Percentiles rank a stretch among this genome's conserved stretches.
phyloP scores from a whole-genome alignment of 2,797 vertebrate genomes.

The Serranus cabrilla region DNA sequence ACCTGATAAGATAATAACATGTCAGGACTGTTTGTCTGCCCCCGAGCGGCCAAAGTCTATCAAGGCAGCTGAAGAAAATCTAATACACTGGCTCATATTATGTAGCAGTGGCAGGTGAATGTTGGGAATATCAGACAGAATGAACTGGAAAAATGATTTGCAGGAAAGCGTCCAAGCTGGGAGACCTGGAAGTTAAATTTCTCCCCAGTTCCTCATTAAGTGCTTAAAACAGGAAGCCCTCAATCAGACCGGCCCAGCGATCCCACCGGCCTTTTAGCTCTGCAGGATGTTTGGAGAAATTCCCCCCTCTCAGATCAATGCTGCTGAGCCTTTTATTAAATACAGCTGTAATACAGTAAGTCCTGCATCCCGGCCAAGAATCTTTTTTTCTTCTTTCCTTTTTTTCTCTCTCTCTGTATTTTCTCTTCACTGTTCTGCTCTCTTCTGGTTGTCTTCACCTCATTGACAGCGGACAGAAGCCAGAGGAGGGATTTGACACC shows the following conservation, averaged over 20 bases:
- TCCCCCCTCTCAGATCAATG: conserved; percentile 81
- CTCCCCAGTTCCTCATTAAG: conserved; percentile 76
- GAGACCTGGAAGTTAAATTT: conserved; percentile 50
- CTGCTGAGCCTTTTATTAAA: conserved; percentile 84
- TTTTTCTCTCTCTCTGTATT: conserved; percentile 52
- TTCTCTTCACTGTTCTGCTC: conserved; percentile 34
- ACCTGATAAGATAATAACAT: neutral
- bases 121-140: conserved; percentile 11
- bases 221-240: conserved; percentile 86
- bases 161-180: conserved; percentile 43
- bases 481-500: conserved; percentile 59
- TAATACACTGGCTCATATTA: neutral
- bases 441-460: conserved; percentile 78
- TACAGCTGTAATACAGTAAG: conserved; percentile 85
- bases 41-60: neutral
- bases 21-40: neutral
- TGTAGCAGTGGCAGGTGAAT: conserved; percentile 20
- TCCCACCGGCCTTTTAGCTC: conserved; percentile 58
- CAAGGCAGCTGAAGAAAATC: neutral
- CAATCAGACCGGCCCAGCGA: conserved; percentile 60
- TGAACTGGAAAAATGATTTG: neutral
- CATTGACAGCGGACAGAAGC: conserved; percentile 81
- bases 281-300: conserved; percentile 88
- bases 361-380: conserved; percentile 77
- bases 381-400: conserved; percentile 43